phyloP scores from a whole-genome alignment of 1,140 invertebrate genomes.

The Periplaneta americana region DNA sequence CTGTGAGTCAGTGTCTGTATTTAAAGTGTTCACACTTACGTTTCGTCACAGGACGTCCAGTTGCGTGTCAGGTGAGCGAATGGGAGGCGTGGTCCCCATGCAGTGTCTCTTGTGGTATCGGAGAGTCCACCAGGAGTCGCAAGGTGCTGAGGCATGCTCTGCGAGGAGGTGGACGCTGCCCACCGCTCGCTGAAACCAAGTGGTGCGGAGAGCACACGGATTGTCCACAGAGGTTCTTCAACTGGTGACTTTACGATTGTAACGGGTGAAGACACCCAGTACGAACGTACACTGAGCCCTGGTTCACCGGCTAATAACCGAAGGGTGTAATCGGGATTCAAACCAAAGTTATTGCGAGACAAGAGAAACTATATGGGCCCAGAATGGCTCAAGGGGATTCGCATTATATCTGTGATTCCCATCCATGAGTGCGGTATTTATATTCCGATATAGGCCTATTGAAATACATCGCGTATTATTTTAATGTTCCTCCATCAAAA shows the following conservation, averaged over 20 bases:
- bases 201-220: slow-evolving; percentile 76
- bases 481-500: no score
- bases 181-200: slow-evolving; percentile 71
- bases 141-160: slow-evolving; percentile 67
- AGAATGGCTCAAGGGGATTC: no score
- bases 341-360: neutral
- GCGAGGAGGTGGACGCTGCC: slow-evolving; percentile 70
- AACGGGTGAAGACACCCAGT: no score
- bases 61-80: slow-evolving; percentile 77
- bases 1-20: neutral
- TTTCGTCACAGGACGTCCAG: slow-evolving; percentile 30
- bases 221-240: slow-evolving; percentile 52
- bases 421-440: no score
- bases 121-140: slow-evolving; percentile 72
- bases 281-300: neutral
- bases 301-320: no score
- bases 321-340: neutral
- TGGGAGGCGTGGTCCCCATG: slow-evolving; percentile 84
- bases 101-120: slow-evolving; percentile 79
- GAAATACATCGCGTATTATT: no score
- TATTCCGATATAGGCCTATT: no score
- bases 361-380: no score
- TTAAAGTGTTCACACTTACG: neutral
- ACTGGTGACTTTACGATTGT: slow-evolving; percentile 32
- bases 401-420: no score